Evolutionary conservation across 2,888 invertebrate genomes (phyloP), one percentile per base, ranked within the genome.

Genomic region (Philereme transversata): DNA sequence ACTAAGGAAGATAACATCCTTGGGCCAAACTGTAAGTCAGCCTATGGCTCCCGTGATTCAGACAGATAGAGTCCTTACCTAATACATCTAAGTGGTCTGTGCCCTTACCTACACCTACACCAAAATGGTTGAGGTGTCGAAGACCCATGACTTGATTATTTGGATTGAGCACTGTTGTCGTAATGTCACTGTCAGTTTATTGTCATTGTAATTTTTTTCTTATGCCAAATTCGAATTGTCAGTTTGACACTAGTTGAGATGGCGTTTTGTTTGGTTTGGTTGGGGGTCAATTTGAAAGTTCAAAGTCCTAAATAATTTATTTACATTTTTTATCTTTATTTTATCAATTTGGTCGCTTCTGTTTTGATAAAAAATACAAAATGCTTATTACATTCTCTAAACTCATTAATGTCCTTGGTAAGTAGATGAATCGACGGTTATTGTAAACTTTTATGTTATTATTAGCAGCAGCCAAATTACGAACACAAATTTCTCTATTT

Each of bases 361-460:
- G 55, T 36, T 57, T 40, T 50, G 5, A 4, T 5, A 45, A n/a
- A 11, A 10, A 45, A 44, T 10, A 46, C 58, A 78, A 75, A 72
- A 90, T 88, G 86, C 71, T 88, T 35, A 74, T 72, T 53, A 69
- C 74, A 57, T 65, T 87, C 44, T 71, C 81, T 1, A 87, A 82
- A 80, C 69, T 80, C 6, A 61, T 83, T 36, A 82, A 82, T 55
- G 64, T 72, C 35, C 67, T 83, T 49, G 79, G 90, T 89, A 77
- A 75, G 83, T 54, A n/a, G 5, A 22, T 43, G 4, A 48, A 44
- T 11, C 4, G 38, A 38, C 4, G 10, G 34, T 3, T 9, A 3
- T 11, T 35, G 4, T 1, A 40, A 50, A 40, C n/a, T n/a, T 11
- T 3, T 22, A 22, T 22, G 22, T 22, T n/a, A n/a, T n/a, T n/a